Evolutionary conservation across 2,888 invertebrate species (phyloP).

Genomic region (Quadriops clusia): DNA sequence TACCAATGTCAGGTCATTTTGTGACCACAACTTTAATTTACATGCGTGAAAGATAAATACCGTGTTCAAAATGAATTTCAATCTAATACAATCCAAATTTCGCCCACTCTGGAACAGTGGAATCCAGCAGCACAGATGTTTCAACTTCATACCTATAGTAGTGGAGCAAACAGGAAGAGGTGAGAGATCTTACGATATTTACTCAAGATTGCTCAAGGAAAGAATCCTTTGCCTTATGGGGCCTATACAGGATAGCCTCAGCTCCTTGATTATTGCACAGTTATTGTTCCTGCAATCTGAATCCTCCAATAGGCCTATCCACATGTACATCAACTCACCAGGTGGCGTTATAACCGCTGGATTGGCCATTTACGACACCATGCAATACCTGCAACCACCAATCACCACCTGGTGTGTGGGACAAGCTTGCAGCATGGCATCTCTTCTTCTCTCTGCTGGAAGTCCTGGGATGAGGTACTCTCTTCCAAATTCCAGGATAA

Average conservation of each 20-base stretch:
- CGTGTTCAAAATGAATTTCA: no score
- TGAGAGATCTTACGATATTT: conserved; percentile 96
- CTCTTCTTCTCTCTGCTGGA: conserved; percentile 82
- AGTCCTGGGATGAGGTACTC: conserved; percentile 79
- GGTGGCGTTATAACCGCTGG: conserved; percentile 96
- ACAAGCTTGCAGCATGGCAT: conserved; percentile 97
- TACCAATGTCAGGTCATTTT: no score
- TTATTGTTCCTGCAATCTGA: conserved; percentile 87
- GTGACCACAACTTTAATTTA: no score
- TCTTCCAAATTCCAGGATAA: conserved; percentile 90
- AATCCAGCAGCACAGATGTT: no score
- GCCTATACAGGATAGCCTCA: conserved; percentile 81
- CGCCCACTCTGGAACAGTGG: no score
- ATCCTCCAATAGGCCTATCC: conserved; percentile 91
- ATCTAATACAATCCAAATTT: no score
- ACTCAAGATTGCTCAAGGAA: conserved; percentile 89
- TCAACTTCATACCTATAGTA: conserved; percentile 70
- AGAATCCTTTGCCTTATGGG: conserved; percentile 98
- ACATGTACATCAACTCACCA: conserved; percentile 91
- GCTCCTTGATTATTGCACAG: conserved; percentile 92
- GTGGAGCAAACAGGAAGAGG: conserved; percentile 97
- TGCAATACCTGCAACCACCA: conserved; percentile 96
- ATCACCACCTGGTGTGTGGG: conserved; percentile 96
- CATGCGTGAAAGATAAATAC: no score
- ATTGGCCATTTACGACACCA: conserved; percentile 96